phyloP scores from a whole-genome alignment of 2,888 invertebrate species.

The Ctena decussata region DNA sequence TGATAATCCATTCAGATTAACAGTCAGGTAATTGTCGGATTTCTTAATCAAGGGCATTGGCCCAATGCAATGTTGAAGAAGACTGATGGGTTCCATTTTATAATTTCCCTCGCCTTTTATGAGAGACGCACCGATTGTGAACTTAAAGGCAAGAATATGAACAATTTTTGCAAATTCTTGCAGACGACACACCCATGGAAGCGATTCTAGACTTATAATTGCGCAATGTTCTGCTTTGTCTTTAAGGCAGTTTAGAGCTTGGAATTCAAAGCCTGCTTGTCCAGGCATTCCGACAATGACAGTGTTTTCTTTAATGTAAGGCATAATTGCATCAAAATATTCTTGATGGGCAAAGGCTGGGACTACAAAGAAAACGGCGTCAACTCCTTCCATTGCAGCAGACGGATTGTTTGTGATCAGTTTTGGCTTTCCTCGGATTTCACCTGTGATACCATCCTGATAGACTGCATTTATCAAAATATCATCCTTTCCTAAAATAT shows the following conservation, averaged over 20 bases:
- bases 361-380: conserved; percentile 76
- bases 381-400: conserved; percentile 69
- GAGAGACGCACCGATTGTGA: conserved; percentile 67
- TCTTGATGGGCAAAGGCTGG: conserved; percentile 81
- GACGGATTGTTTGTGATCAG: conserved; percentile 76
- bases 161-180: conserved; percentile 72
- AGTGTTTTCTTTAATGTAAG: conserved; percentile 71
- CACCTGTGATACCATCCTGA: conserved; percentile 53
- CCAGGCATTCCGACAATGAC: conserved; percentile 79
- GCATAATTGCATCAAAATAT: conserved; percentile 74
- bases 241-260: conserved; percentile 67
- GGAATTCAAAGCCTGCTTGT: conserved; percentile 80
- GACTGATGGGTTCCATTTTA: conserved; percentile 56
- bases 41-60: conserved; percentile 63
- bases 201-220: conserved; percentile 72
- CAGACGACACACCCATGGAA: conserved; percentile 81
- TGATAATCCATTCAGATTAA: conserved; percentile 77
- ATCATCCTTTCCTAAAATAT: conserved; percentile 61
- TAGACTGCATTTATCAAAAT: conserved; percentile 56
- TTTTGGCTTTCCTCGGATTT: conserved; percentile 67
- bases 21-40: conserved; percentile 74
- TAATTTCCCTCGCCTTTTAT: conserved; percentile 62
- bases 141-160: conserved; percentile 76
- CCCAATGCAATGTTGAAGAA: conserved; percentile 72
- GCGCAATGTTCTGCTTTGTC: conserved; percentile 61